phyloP scores from a whole-genome alignment of 1,140 invertebrate genomes.

The Aphaenogaster ashmeadi region DNA sequence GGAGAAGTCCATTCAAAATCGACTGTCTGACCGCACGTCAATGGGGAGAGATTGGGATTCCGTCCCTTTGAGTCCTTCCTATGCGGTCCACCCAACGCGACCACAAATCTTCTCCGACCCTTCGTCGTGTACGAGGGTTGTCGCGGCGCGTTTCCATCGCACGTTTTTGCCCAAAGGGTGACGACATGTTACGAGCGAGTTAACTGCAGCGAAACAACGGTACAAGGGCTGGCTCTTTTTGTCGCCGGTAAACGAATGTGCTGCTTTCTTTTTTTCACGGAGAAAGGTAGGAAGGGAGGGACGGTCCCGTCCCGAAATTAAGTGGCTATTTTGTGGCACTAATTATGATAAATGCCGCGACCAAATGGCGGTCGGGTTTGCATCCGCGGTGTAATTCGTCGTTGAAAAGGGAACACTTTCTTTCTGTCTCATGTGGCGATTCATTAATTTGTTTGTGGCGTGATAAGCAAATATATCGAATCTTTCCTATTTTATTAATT shows the following conservation, averaged over 20 bases:
- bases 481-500: neutral
- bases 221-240: conserved; percentile 59
- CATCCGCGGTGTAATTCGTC: conserved; percentile 20
- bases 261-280: conserved; percentile 22
- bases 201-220: conserved; percentile 57
- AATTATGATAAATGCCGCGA: conserved; percentile 77
- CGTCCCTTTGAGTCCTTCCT: conserved; percentile 16
- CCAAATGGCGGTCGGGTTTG: conserved; percentile 11
- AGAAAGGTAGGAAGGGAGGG: neutral
- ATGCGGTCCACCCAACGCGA: conserved; percentile 42
- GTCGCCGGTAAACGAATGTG: conserved; percentile 36
- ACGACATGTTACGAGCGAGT: conserved; percentile 38
- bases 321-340: conserved; percentile 76
- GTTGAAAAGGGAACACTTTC: neutral
- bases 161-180: conserved; percentile 61
- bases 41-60: conserved; percentile 63
- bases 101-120: conserved; percentile 71
- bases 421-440: neutral
- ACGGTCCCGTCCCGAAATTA: conserved; percentile 67
- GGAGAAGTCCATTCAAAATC: conserved; percentile 30
- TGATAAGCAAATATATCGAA: neutral
- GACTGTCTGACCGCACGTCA: conserved; percentile 40
- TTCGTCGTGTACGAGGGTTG: conserved; percentile 41
- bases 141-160: conserved; percentile 23
- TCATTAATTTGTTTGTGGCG: conserved; percentile 1